A percentile compares a stretch with the other conserved stretches of the same genome.
These are phyloP conservation scores for Poecilia velifera DNA, from an alignment of 2,797 vertebrate species.

Conservation along the genomic window DNA sequence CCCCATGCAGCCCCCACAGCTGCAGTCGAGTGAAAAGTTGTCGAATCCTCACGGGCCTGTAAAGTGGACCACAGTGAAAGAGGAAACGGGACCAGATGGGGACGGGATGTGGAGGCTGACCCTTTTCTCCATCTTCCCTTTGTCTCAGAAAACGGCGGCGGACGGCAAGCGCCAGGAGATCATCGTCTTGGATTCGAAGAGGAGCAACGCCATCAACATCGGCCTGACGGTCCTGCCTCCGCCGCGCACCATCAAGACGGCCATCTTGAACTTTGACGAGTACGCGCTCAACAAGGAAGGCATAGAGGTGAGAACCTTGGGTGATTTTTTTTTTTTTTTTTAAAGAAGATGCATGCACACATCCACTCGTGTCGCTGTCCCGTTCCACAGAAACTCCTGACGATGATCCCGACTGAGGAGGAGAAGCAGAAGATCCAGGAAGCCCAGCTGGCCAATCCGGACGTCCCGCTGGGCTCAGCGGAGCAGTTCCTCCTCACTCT, in stretches of 20 bases:
- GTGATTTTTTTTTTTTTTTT: not conserved
- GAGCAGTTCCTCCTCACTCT: constrained; percentile 95
- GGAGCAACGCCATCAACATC: constrained; percentile 98
- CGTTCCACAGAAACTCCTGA: constrained; percentile 91
- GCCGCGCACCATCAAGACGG: constrained; percentile 92
- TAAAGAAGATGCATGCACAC: not conserved
- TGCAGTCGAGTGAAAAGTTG: constrained; percentile 68
- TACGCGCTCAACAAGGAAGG: constrained; percentile 97
- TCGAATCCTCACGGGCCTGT: constrained; percentile 70
- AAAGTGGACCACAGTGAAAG: constrained; percentile 44
- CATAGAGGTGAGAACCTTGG: constrained; percentile 89
- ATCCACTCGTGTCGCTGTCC: too few relatives aligned
- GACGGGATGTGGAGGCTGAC: constrained; percentile 6
- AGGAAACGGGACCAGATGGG: not conserved
- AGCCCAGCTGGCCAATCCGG: constrained; percentile 91
- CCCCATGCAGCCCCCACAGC: constrained; percentile 50
- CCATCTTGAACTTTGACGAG: constrained; percentile 95
- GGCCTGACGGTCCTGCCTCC: constrained; percentile 94
- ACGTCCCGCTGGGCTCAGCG: constrained; percentile 91
- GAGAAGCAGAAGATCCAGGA: constrained; percentile 98
- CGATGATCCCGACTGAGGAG: constrained; percentile 96
- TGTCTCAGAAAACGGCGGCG: constrained; percentile 88
- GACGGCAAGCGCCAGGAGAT: constrained; percentile 95
- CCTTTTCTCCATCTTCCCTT: constrained; percentile 7
- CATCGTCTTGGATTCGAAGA: constrained; percentile 94